phyloP scores from a whole-genome alignment of 2,888 invertebrate genomes.

The Apotomis betuletana region DNA sequence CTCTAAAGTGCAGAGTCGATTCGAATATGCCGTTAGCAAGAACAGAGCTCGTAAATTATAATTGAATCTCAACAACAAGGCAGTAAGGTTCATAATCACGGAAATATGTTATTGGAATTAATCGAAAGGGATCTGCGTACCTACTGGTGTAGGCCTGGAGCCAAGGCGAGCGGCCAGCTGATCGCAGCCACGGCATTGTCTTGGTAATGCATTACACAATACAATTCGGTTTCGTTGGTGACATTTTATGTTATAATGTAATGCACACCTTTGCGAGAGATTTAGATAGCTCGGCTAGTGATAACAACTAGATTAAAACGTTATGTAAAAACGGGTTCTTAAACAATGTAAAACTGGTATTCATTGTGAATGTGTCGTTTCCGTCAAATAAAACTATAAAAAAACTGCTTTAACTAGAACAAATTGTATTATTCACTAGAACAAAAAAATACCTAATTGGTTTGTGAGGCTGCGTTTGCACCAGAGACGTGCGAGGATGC shows the following conservation, averaged over 20 bases:
- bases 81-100: not conserved
- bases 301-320: no score
- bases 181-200: constrained; percentile 18
- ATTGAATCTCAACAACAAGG: not conserved
- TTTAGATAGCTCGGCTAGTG: no score
- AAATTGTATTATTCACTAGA: no score
- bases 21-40: not conserved
- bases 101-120: not conserved
- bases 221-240: not conserved
- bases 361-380: no score
- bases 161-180: constrained; percentile 22
- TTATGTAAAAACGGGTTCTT: no score
- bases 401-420: no score
- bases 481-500: no score
- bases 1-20: not conserved
- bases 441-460: no score
- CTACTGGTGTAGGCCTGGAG: not conserved
- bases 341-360: no score
- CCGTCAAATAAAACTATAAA: no score
- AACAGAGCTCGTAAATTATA: not conserved
- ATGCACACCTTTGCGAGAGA: no score
- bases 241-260: not conserved
- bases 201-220: constrained; percentile 19
- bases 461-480: no score
- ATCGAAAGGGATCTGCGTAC: constrained; percentile 20